Evolutionary conservation across 2,113 vertebrate species (phyloP).

Genomic region (Donacobius atricapilla): DNA sequence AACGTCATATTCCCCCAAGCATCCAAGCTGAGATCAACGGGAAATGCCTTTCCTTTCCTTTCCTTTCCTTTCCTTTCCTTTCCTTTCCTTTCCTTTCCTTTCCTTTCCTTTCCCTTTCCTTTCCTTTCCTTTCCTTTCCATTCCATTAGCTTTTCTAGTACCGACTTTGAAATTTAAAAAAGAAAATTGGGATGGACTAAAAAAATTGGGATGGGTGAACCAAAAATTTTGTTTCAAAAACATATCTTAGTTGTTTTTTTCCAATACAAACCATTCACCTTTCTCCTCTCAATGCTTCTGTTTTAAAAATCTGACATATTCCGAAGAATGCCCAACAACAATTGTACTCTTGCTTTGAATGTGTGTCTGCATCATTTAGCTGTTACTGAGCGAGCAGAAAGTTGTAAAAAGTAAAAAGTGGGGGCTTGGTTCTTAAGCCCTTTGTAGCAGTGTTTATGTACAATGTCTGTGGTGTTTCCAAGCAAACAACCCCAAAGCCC

Average conservation of each 20-base stretch:
- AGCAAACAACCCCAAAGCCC: background rate
- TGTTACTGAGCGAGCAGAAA: background rate
- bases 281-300: background rate
- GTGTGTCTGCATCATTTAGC: background rate
- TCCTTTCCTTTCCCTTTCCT: background rate
- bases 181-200: background rate
- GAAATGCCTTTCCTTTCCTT: background rate
- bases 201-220: background rate
- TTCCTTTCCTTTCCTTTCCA: background rate
- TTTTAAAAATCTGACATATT: background rate
- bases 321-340: background rate
- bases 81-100: background rate
- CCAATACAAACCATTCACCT: background rate
- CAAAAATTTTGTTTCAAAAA: background rate
- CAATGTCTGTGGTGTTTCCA: background rate
- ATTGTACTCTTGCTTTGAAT: background rate
- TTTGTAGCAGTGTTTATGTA: background rate
- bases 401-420: background rate
- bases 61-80: background rate
- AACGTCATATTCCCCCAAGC: background rate
- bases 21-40: background rate
- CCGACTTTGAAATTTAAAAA: background rate
- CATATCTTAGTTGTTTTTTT: background rate
- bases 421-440: background rate
- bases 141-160: background rate